Evolutionary conservation across 2,113 vertebrate genomes (phyloP).

Genomic region (Oryzias melastigma): DNA sequence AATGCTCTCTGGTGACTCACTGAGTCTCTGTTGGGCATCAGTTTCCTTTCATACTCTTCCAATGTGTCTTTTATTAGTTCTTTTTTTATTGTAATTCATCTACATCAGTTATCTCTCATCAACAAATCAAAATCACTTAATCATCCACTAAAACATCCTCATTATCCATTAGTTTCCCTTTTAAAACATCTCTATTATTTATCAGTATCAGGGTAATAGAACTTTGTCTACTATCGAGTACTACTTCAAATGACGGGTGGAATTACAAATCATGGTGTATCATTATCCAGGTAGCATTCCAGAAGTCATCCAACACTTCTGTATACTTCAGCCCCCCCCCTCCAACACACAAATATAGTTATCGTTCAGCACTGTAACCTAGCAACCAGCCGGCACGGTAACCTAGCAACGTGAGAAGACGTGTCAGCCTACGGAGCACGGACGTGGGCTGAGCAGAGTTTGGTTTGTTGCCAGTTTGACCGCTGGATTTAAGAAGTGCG

Average conservation of each 20-base stretch:
- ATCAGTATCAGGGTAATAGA: not conserved
- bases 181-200: not conserved
- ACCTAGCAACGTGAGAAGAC: slow-evolving; percentile 42
- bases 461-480: slow-evolving; percentile 26
- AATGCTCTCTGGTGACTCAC: too few relatives aligned
- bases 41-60: too few relatives aligned
- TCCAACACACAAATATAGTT: slow-evolving; percentile 4
- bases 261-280: too few relatives aligned
- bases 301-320: slow-evolving; percentile 1
- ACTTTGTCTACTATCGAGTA: not conserved
- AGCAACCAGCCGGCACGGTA: slow-evolving; percentile 39
- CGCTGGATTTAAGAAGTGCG: slow-evolving; percentile 11
- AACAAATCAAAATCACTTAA: too few relatives aligned
- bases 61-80: too few relatives aligned
- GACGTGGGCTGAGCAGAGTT: slow-evolving; percentile 14
- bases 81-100: too few relatives aligned
- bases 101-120: too few relatives aligned
- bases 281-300: not conserved
- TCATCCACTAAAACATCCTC: not conserved
- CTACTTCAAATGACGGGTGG: not conserved
- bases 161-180: not conserved
- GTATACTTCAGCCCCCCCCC: not conserved
- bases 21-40: too few relatives aligned
- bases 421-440: slow-evolving; percentile 21
- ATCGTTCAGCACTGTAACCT: slow-evolving; percentile 33